Evolutionary conservation across 2,797 vertebrate genomes (phyloP), one percentile per base, ranked within the genome.

Genomic region (Chelonia mydas): DNA sequence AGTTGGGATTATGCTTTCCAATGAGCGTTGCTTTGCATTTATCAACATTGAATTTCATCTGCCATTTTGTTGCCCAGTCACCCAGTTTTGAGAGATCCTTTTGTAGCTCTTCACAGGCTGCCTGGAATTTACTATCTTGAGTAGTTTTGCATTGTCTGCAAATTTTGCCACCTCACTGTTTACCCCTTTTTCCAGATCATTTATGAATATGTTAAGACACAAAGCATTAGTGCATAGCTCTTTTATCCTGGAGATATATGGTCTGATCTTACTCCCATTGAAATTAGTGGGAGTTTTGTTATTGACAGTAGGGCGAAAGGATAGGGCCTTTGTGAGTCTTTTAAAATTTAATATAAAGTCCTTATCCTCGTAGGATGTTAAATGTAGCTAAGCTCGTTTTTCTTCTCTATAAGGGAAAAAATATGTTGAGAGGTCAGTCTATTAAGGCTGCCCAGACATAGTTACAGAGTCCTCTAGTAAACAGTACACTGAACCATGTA

Each of bases 401-500:
- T 77, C 15, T 28, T 49, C 13, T 16, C 7, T 77, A 49, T 77
- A 31, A 16, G 45, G 27, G 15, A 15, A 77, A 76, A 77, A 49
- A 92, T 19, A 78, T 61, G 86, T 23, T 72, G 45, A 86, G 51
- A 53, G 6, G 97, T 59, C 93, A 95, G 89, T 93, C 68, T 85
- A 87, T 85, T 87, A 53, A 50, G 84, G 93, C 93, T 96, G 95
- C 96, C 81, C 91, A 95, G 28, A 49, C 31, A 91, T 81, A 95
- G 83, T 79, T 89, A 91, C 74, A 96, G 92, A 91, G 91, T 61
- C 65, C 45, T 92, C 53, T 78, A 90, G 41, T 93, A 95, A 96
- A 96, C 90, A 95, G 79, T 92, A 72, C 53, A 77, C 95, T 96
- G 93, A 93, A 95, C 76, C 79, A 89, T 92, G 87, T 94, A 31